phyloP scores from a whole-genome alignment of 2,113 vertebrate genomes.

The Protomyctophum bolini region DNA sequence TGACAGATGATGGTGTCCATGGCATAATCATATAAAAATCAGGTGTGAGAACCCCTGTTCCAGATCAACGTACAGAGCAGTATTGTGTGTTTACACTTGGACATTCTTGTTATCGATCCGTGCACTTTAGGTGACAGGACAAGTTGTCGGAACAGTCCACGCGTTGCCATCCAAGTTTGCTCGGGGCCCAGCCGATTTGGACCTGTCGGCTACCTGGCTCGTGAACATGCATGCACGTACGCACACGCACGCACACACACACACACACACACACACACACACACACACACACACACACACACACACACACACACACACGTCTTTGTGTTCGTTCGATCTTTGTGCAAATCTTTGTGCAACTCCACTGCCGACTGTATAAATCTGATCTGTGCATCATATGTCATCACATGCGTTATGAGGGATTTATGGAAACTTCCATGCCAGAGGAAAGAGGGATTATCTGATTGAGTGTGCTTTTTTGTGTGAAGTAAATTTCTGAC shows the following conservation, averaged over 20 bases:
- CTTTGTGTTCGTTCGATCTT: too few species aligned
- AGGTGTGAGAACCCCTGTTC: too few species aligned
- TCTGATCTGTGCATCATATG: constrained; percentile 40
- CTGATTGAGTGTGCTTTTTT: background rate
- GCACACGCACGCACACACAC: constrained; percentile 23
- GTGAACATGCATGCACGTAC: constrained; percentile 46
- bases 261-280: too few species aligned
- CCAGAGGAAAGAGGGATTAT: constrained; percentile 21
- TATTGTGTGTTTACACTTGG: too few species aligned
- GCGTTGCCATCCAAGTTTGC: constrained; percentile 27
- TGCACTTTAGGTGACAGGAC: too few species aligned
- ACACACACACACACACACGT: too few species aligned
- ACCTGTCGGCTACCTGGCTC: constrained; percentile 33
- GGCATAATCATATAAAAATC: too few species aligned
- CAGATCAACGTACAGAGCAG: too few species aligned
- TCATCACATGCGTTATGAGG: constrained; percentile 33
- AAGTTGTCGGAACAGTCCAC: too few species aligned
- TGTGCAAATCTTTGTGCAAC: constrained; percentile 46
- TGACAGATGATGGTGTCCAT: too few species aligned
- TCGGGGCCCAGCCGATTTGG: constrained; percentile 27
- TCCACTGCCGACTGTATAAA: constrained; percentile 45
- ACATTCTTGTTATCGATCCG: too few species aligned
- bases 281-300: constrained; percentile 19
- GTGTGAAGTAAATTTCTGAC: background rate
- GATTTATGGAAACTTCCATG: constrained; percentile 36